Conservation (phyloP, 2,888 invertebrate species). For the Athetis lepigone region DNA sequence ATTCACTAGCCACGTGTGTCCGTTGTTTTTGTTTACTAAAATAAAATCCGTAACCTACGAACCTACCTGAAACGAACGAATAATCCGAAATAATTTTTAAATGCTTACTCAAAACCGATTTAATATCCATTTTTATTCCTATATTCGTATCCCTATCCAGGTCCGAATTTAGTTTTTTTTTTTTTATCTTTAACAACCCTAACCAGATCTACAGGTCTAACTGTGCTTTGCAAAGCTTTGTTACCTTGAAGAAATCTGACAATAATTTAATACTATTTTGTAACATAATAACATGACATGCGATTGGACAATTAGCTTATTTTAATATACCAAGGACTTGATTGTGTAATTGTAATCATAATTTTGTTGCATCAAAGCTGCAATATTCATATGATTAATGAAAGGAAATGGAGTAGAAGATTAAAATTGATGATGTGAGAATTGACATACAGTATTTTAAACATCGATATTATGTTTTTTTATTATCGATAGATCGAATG, state of each 20-base stretch:
- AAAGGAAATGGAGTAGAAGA: conserved; percentile 9
- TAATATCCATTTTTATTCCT: too few species aligned
- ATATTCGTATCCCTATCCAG: too few species aligned
- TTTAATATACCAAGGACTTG: conserved; percentile 44
- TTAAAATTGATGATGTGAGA: conserved; percentile 38
- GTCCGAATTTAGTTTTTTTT: too few species aligned
- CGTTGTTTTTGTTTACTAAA: too few species aligned
- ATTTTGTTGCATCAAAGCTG: conserved; percentile 44
- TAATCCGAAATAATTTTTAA: too few species aligned
- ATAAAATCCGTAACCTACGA: too few species aligned
- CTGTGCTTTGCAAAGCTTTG: conserved; percentile 46
- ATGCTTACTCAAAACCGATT: too few species aligned
- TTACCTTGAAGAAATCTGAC: conserved; percentile 51
- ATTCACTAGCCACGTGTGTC: too few species aligned
- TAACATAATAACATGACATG: conserved; percentile 53
- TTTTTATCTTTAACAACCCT: too few species aligned
- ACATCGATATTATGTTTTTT: conserved; percentile 16
- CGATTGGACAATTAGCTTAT: conserved; percentile 52
- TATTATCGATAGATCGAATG: conserved; percentile 8
- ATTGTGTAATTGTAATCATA: conserved; percentile 40
- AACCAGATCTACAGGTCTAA: conserved; percentile 50
- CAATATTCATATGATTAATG: conserved; percentile 47
- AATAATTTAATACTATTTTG: conserved; percentile 63
- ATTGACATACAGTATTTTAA: conserved; percentile 8
- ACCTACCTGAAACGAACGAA: too few species aligned